Evolutionary conservation across 2,888 invertebrate genomes (phyloP), one percentile per base, ranked within the genome.

Genomic region (Epistrophella euchroma): DNA sequence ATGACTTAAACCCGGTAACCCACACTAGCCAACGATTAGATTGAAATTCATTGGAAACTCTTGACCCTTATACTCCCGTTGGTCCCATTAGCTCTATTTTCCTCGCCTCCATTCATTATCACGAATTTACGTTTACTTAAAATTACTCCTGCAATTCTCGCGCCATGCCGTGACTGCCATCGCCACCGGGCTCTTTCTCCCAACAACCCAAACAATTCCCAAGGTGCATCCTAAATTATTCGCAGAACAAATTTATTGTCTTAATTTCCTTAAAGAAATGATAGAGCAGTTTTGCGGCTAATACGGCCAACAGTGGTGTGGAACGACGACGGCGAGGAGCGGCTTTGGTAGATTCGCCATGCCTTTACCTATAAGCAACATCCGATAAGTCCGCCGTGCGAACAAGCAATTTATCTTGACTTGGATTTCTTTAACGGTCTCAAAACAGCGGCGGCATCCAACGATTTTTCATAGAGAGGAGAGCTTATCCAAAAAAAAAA

Each of bases 191-290:
- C 10, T 10, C 17, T 35, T 5, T 40, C 10, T 25, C 37, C 4
- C 22, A 22, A 37, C 25, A 4, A 17, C 37, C 6, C 13, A 19
- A 37, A 58, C 58, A 60, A 55, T 4, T 15, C 70, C 43, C 50
- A 50, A 58, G 28, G 70, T 64, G 74, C 81, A 76, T 76, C 81
- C 40, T 66, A 66, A 82, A 66, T 68, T 77, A 71, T 73, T 68
- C 45, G 73, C 56, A 7, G n/a, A 47, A 50, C 62, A 55, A 77
- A 86, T 86, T 86, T 86, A 86, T 82, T 77, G 77, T 81, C 86
- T 86, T 86, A 82, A 86, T 86, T 82, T 82, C 64, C 73, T 70
- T 77, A 56, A 81, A 81, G 77, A 64, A 86, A 82, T 78, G 86
- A 81, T 73, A 81, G 81, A 40, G 81, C 40, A 55, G 47, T 19